Conservation (phyloP, 2,888 invertebrate species). For the Carpatolechia fugitivella region DNA sequence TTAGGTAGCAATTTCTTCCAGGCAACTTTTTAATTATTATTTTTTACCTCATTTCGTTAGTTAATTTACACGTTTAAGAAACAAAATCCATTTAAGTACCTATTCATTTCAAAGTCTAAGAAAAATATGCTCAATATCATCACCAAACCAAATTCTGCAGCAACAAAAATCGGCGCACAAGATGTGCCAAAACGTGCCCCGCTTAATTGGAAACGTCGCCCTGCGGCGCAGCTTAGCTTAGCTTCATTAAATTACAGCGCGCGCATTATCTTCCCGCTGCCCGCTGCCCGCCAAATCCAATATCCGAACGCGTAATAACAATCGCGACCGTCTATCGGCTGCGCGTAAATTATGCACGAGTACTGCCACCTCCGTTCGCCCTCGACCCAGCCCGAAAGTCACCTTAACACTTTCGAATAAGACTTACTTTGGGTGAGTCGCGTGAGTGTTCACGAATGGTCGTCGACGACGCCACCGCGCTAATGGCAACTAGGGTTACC, state of each 20-base stretch:
- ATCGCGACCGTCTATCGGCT: constrained; percentile 75
- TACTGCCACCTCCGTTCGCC: constrained; percentile 30
- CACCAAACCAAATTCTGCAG: too few relatives aligned
- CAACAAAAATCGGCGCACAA: not conserved
- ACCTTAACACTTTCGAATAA: constrained; percentile 32
- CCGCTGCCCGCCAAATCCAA: constrained; percentile 67
- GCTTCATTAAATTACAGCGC: constrained; percentile 25
- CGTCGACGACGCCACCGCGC: constrained; percentile 59
- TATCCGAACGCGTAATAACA: constrained; percentile 76
- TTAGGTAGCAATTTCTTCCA: too few relatives aligned
- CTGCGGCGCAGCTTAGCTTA: constrained; percentile 13
- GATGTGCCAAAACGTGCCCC: constrained; percentile 7
- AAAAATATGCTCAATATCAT: too few relatives aligned
- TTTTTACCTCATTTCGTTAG: too few relatives aligned
- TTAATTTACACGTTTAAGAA: too few relatives aligned
- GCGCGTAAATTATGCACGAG: constrained; percentile 76
- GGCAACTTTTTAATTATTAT: too few relatives aligned
- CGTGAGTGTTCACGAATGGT: constrained; percentile 51
- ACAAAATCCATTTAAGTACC: too few relatives aligned
- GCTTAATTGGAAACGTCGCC: constrained; percentile 12
- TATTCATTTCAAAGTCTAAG: too few relatives aligned
- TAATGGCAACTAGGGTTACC: too few relatives aligned
- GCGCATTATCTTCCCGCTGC: constrained; percentile 46
- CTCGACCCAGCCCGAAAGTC: constrained; percentile 23
- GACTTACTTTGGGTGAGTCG: constrained; percentile 24